Percentiles rank a stretch among this genome's conserved stretches.
phyloP scores from a whole-genome alignment of 2,888 invertebrate species.

The Acleris emargana region DNA sequence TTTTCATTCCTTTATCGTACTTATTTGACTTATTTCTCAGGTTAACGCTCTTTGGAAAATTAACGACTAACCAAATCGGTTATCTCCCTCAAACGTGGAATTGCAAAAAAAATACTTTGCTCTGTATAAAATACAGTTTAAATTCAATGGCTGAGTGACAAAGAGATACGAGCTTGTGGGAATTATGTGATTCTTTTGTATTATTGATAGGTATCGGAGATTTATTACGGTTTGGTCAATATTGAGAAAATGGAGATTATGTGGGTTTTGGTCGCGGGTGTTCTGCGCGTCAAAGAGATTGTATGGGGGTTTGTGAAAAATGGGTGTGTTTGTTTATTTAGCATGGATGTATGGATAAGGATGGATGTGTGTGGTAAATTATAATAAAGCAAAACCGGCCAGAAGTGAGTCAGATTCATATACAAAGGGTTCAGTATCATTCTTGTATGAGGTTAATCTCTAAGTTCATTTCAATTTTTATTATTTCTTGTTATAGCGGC shows the following conservation, averaged over 20 bases:
- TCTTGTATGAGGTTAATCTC: too few relatives aligned
- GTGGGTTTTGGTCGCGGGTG: constrained; percentile 6
- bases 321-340: not conserved
- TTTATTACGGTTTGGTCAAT: constrained; percentile 21
- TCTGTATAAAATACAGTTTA: constrained; percentile 37
- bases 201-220: constrained; percentile 26
- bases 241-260: constrained; percentile 23
- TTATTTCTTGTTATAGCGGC: too few relatives aligned
- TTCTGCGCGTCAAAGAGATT: not conserved
- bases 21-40: constrained; percentile 40
- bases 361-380: too few relatives aligned
- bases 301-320: constrained; percentile 2
- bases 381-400: too few relatives aligned
- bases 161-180: constrained; percentile 14
- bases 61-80: constrained; percentile 32
- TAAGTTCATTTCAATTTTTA: too few relatives aligned
- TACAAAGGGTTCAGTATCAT: too few relatives aligned
- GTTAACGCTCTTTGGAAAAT: constrained; percentile 43
- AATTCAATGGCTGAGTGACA: constrained; percentile 9
- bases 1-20: constrained; percentile 43
- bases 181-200: not conserved
- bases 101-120: not conserved
- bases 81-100: too few relatives aligned
- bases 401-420: too few relatives aligned
- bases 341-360: too few relatives aligned